Percentiles rank a stretch among this genome's conserved stretches.
Evolutionary conservation across 2,797 vertebrate genomes (phyloP).

Genomic region (Rhinella marina): DNA sequence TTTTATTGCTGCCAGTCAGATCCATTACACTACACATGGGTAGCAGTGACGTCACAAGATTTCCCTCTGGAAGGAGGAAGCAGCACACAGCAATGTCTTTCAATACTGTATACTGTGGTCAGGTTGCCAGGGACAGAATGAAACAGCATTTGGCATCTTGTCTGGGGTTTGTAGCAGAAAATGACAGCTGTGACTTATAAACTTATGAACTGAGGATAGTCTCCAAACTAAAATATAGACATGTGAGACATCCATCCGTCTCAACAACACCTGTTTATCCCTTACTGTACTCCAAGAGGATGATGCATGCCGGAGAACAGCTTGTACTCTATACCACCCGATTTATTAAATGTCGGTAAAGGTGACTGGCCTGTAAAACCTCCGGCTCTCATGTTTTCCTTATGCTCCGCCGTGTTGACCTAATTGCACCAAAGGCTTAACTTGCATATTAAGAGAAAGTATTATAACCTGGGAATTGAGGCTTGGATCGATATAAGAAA

Average conservation of each 20-base stretch:
- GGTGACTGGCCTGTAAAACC: not conserved
- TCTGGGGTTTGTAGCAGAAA: not conserved
- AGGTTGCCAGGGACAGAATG: not conserved
- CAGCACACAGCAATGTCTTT: not conserved
- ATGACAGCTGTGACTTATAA: constrained; percentile 21
- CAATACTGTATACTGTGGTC: not conserved
- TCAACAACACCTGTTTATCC: not conserved
- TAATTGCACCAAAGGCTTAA: no score
- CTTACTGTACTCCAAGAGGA: not conserved
- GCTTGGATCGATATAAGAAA: no score
- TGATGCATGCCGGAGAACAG: not conserved
- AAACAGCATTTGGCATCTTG: constrained; percentile 4
- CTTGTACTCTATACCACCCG: not conserved
- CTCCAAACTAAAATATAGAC: constrained; percentile 17
- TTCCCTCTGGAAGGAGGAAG: not conserved
- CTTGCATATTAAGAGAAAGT: no score
- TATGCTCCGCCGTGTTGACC: no score
- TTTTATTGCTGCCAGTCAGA: no score
- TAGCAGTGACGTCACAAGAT: not conserved
- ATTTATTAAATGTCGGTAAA: not conserved
- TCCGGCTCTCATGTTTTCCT: not conserved
- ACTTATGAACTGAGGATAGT: constrained; percentile 2
- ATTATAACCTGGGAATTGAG: no score
- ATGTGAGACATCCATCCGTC: not conserved
- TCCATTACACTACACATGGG: no score